A percentile compares a stretch with the other conserved stretches of the same genome.
phyloP scores from a whole-genome alignment of 2,888 invertebrate genomes.

The Cerastis leucographa region DNA sequence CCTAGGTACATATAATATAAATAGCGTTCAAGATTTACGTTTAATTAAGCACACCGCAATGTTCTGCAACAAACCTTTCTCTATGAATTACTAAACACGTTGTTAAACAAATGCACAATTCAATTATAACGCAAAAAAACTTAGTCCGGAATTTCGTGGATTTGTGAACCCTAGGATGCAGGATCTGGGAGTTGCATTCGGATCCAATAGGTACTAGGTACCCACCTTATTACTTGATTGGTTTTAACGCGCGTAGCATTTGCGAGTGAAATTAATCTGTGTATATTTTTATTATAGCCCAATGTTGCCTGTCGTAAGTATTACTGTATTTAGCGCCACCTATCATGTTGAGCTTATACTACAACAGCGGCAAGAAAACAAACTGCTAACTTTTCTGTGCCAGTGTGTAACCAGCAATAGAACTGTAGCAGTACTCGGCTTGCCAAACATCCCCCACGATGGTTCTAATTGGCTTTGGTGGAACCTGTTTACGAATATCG shows the following conservation, averaged over 20 bases:
- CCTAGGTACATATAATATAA: neutral
- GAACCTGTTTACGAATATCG: neutral
- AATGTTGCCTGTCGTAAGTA: neutral
- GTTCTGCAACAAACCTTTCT: neutral
- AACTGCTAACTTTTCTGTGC: neutral
- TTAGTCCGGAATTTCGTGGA: neutral
- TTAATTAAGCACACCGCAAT: neutral
- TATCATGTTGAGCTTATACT: slow-evolving; percentile 20
- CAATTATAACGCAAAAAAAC: neutral
- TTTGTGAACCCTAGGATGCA: neutral
- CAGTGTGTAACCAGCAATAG: neutral
- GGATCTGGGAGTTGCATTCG: neutral
- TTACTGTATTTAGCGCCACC: slow-evolving; percentile 38
- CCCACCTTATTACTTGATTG: neutral
- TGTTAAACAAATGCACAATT: neutral
- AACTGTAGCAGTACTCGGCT: neutral
- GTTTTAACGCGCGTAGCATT: neutral
- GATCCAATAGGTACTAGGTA: neutral
- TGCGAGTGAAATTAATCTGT: no score
- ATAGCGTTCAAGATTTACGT: neutral
- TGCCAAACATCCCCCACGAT: no score
- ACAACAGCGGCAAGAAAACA: neutral
- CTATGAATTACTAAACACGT: neutral
- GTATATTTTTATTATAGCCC: neutral
- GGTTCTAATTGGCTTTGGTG: neutral